These are phyloP conservation scores for Eidolon dupreanum DNA, from an alignment of 2,797 vertebrate genomes.

Conservation along the genomic window DNA sequence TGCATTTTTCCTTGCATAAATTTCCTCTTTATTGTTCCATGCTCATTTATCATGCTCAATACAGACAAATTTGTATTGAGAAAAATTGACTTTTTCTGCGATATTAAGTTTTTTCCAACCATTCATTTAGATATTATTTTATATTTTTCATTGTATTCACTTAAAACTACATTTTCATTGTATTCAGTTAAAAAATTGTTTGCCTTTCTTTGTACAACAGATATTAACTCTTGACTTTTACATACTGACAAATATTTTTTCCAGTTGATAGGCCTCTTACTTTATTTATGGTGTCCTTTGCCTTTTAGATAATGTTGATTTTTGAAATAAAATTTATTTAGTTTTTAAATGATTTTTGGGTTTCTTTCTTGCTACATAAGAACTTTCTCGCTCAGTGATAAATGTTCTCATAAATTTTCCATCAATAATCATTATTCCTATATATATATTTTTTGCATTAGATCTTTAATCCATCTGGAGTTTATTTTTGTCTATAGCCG, in stretches of 20 bases:
- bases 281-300: background rate
- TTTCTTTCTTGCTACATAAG: background rate
- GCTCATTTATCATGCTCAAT: background rate
- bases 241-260: background rate
- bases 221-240: background rate
- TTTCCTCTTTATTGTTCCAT: background rate
- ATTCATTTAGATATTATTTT: too few relatives aligned
- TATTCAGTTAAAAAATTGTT: background rate
- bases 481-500: constrained; percentile 67
- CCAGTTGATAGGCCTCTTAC: background rate
- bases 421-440: constrained; percentile 16
- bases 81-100: too few relatives aligned
- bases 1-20: background rate
- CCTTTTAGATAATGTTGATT: background rate
- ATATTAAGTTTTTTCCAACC: too few relatives aligned
- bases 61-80: too few relatives aligned
- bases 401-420: constrained; percentile 19
- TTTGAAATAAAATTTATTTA: constrained; percentile 25
- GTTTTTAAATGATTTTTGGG: background rate
- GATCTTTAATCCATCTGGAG: constrained; percentile 48
- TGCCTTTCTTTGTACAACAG: background rate
- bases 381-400: background rate
- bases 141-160: too few relatives aligned
- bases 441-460: constrained; percentile 24
- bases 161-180: too few relatives aligned